Evolutionary conservation across 2,797 vertebrate species (phyloP), one percentile per base, ranked within the genome.

Genomic region (Sebastes umbrosus): DNA sequence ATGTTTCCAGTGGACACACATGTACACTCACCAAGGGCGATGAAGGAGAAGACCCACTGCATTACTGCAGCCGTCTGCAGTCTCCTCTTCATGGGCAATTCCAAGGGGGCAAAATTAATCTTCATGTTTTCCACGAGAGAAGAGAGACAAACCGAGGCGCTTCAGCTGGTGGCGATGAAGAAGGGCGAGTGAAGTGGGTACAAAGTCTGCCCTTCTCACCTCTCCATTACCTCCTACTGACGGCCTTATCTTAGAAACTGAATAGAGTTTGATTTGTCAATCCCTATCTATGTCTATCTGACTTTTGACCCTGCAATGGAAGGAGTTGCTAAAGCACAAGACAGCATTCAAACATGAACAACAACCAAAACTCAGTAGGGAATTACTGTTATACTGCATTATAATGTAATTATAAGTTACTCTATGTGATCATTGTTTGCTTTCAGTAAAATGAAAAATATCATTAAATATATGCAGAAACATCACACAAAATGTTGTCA

Each of bases 41-140:
- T 87, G 91, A 99, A 99, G 86, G 94, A 96, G 94, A 94, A 96
- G 87, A 99, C 90, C 97, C 98, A 99, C 20, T 97, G 96, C 59
- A 94, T 60, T 66, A 98, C 97, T 0, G 91, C 77, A 0, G 94
- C 92, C 0, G 97, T 99, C 95, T 99, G 97, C 84, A 99, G 94
- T 84, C 98, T 94, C 66, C 97, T 94, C 16, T 80, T 29, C 25
- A 97, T 36, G 0, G 98, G 97, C 52, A 97, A 0, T 0, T 87
- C 80, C 39, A 87, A 5, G 0, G 98, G 97, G 3, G 97, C 97
- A 3, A 99, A 98, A 72, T 96, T 39, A 24, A 98, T 58, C 93
- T 95, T 97, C 98, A 98, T 99, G 80, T 65, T 94, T 85, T 57
- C 29, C 58, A 74, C 12, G 0, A 27, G 52, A 25, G 73, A 70